Evolutionary conservation across 2,888 invertebrate genomes (phyloP), one percentile per base, ranked within the genome.

Genomic region (Sylvicola cinctus): DNA sequence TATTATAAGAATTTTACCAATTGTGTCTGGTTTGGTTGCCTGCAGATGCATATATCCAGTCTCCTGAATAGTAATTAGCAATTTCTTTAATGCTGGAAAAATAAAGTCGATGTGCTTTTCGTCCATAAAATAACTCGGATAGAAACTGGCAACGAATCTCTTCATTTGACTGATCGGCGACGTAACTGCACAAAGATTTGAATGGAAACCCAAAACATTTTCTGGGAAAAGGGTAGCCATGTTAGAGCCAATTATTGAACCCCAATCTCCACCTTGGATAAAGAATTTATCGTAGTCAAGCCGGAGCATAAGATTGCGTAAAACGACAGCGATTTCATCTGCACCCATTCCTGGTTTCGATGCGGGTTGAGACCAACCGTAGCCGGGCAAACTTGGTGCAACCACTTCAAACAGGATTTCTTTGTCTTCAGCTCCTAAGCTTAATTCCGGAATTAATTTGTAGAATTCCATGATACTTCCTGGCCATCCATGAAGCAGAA

Each of bases 391-490:
- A 40, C 63, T 34, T 7, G 60, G 62, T 0, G 65, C 63, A 13
- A 71, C 51, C 34, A 71, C 57, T 48, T 72, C 66, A 43, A 71
- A 73, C 2, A 66, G 66, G 41, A 67, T 64, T 40, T 65, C 56
- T 31, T 55, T 49, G 5, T 60, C 60, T 2, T 53, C 43, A 26
- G 60, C 52, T 1, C 62, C 55, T 1, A 52, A 40, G 1, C 65
- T 68, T n/a, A 84, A 57, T 31, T 69, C 48, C 0, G 80, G 80
- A 34, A 83, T 72, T 0, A 80, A 55, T 36, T 73, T 72, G 46
- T 77, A 76, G 54, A 85, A 87, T 57, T 90, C 88, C n/a, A 74
- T 61, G 2, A 87, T 65, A 0, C 81, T 81, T 1, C 88, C 84
- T 1, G 88, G 87, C 90, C 90, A 90, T 28, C 90, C 90, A 50